Conservation (phyloP, 2,113 vertebrate species). For the Phoxinus phoxinus region DNA sequence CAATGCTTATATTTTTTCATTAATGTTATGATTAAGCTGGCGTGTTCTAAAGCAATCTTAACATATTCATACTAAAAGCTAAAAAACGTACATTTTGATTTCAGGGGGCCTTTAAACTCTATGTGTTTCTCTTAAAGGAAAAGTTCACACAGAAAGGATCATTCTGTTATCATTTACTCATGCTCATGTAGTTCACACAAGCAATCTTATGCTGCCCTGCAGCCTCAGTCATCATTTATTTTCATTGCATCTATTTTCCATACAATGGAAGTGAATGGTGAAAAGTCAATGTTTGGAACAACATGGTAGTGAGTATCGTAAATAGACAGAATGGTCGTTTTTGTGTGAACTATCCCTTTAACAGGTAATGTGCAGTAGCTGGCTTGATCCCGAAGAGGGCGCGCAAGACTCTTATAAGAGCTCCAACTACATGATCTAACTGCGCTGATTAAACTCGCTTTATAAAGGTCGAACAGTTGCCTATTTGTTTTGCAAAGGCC, state of each 20-base stretch:
- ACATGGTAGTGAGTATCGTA: not conserved
- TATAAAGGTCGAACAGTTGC: not conserved
- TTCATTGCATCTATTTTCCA: not conserved
- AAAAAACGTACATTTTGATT: too few relatives aligned
- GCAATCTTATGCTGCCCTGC: not conserved
- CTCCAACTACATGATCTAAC: not conserved
- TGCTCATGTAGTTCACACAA: not conserved
- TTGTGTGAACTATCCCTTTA: not conserved
- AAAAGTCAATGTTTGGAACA: constrained; percentile 2
- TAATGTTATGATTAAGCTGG: too few relatives aligned
- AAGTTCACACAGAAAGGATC: not conserved
- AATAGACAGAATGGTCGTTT: not conserved
- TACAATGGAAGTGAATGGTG: not conserved
- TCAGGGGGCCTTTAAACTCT: too few relatives aligned
- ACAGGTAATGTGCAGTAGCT: not conserved
- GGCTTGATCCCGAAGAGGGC: not conserved
- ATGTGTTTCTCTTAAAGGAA: not conserved
- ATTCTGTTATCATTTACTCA: not conserved
- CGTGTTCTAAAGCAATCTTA: too few relatives aligned
- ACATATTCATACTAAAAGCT: too few relatives aligned
- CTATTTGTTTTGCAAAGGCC: not conserved
- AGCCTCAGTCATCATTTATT: not conserved
- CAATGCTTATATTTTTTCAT: too few relatives aligned
- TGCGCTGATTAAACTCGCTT: not conserved
- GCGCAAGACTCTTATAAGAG: constrained; percentile 16